Conservation (phyloP, 2,113 vertebrate species). For the Urocolius indicus region DNA sequence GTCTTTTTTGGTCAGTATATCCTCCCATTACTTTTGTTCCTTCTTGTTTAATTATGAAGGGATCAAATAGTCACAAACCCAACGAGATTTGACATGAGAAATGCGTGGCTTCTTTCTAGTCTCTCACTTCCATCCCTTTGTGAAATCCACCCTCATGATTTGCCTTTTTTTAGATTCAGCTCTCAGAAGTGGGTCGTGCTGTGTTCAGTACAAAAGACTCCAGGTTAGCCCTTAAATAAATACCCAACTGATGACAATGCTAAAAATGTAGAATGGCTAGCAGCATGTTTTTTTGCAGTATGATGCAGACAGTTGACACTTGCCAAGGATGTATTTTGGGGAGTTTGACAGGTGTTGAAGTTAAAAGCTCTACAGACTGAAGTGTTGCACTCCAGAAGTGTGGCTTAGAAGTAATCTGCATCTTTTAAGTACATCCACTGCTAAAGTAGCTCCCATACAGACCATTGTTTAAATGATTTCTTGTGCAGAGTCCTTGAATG, state of each 20-base stretch:
- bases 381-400: not conserved
- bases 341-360: not conserved
- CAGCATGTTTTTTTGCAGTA: not conserved
- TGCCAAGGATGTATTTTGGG: rapidly evolving
- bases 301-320: not conserved
- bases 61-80: not conserved
- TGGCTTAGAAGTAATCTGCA: rapidly evolving
- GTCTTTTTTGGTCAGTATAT: rapidly evolving
- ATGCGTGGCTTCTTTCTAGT: not conserved
- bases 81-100: not conserved
- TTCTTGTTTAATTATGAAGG: not conserved
- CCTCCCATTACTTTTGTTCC: not conserved
- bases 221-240: not conserved
- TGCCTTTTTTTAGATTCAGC: not conserved
- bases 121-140: not conserved
- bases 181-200: not conserved
- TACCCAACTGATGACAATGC: rapidly evolving
- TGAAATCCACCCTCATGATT: not conserved
- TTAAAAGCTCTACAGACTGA: not conserved
- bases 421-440: not conserved
- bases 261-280: not conserved
- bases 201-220: not conserved
- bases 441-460: not conserved
- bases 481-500: not conserved
- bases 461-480: not conserved